A percentile compares a stretch with the other conserved stretches of the same genome.
Evolutionary conservation across 2,888 invertebrate species (phyloP).

Genomic region (Melanotus villosus): DNA sequence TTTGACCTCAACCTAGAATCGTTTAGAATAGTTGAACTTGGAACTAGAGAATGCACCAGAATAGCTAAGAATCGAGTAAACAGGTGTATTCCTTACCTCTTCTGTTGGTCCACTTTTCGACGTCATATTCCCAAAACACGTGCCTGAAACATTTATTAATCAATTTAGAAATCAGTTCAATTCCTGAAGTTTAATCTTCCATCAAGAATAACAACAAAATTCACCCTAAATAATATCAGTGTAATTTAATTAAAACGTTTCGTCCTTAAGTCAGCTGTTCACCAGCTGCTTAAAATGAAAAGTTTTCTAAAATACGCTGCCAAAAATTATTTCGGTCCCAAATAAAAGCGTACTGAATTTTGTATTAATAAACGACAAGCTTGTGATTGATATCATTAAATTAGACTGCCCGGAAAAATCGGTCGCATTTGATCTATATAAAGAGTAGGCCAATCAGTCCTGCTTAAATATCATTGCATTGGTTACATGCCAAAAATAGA

Average conservation of each 20-base stretch:
- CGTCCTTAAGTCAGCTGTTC: not conserved
- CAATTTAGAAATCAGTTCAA: not conserved
- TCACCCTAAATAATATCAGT: too few species aligned
- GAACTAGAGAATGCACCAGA: conserved; percentile 15
- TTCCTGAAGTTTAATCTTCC: too few species aligned
- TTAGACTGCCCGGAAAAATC: conserved; percentile 44
- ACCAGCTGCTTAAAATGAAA: too few species aligned
- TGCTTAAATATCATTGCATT: conserved; percentile 67
- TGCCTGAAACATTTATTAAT: conserved; percentile 20
- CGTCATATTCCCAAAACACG: conserved; percentile 25
- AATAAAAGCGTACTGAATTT: too few species aligned
- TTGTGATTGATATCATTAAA: conserved; percentile 33
- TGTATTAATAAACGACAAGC: too few species aligned
- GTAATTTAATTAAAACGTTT: not conserved
- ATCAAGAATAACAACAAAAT: too few species aligned
- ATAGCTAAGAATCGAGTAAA: conserved; percentile 22
- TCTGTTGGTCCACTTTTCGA: conserved; percentile 12
- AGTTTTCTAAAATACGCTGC: too few species aligned
- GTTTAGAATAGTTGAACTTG: conserved; percentile 31
- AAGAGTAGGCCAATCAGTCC: conserved; percentile 68
- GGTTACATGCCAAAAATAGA: conserved; percentile 63
- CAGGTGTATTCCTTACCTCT: conserved; percentile 37
- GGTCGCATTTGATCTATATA: conserved; percentile 67
- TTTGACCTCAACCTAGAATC: conserved; percentile 31
- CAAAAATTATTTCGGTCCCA: too few species aligned